Percentiles rank a stretch among this genome's conserved stretches.
Evolutionary conservation across 2,797 vertebrate species (phyloP).

Genomic region (Alosa sapidissima): DNA sequence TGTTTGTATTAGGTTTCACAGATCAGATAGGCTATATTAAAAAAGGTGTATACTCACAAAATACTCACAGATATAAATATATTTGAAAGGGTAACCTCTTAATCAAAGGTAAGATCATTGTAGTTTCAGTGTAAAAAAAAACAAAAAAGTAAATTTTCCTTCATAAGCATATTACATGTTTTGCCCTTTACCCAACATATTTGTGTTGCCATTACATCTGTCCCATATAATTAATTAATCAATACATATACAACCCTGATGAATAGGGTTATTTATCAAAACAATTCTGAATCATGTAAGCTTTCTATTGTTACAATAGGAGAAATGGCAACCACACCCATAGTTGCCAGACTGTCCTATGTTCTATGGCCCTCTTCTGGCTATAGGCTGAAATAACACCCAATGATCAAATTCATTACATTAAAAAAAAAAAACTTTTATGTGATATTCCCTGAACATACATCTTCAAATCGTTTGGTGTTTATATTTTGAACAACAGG

Average conservation of each 20-base stretch:
- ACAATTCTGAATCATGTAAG: neutral
- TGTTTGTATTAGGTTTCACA: neutral
- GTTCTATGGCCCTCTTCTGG: constrained; percentile 38
- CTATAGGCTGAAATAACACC: neutral
- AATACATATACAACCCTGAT: too few relatives aligned
- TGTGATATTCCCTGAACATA: neutral
- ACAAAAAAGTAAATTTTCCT: too few relatives aligned
- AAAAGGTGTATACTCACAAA: neutral
- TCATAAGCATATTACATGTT: too few relatives aligned
- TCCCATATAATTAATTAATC: neutral
- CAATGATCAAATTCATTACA: neutral
- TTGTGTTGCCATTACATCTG: neutral
- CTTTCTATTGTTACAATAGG: neutral
- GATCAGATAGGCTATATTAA: neutral
- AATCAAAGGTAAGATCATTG: neutral
- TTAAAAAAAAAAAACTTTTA: neutral
- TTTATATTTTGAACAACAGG: neutral
- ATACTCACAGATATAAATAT: neutral
- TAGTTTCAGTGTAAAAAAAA: neutral
- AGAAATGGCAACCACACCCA: constrained; percentile 39
- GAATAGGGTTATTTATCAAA: neutral
- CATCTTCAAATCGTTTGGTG: neutral
- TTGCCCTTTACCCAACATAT: too few relatives aligned
- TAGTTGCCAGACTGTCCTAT: neutral
- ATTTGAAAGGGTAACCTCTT: neutral